Evolutionary conservation across 2,113 vertebrate genomes (phyloP).

Genomic region (Nothobranchius kuhntae): DNA sequence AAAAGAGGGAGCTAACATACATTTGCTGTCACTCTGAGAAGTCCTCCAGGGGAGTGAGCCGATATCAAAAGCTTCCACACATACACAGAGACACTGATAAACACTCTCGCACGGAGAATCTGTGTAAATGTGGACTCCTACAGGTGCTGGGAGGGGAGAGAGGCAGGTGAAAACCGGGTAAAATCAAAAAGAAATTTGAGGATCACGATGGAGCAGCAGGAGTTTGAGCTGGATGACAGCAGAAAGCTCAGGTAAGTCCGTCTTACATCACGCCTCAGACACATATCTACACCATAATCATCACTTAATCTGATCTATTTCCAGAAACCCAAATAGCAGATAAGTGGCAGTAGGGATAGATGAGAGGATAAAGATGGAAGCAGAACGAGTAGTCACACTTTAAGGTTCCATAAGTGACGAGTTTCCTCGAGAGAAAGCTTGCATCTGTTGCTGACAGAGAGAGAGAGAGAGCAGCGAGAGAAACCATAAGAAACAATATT

Average conservation of each 20-base stretch:
- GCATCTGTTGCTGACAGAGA: constrained; percentile 59
- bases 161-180: constrained; percentile 43
- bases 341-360: constrained; percentile 7
- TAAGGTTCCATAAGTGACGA: constrained; percentile 48
- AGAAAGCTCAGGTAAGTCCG: constrained; percentile 59
- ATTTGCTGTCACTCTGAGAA: constrained; percentile 55
- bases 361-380: constrained; percentile 18
- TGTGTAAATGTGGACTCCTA: constrained; percentile 61
- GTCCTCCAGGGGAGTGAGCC: constrained; percentile 47
- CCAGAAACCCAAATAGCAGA: constrained; percentile 4
- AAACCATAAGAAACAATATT: constrained; percentile 43
- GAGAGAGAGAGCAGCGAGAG: constrained; percentile 1
- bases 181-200: constrained; percentile 3
- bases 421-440: constrained; percentile 61
- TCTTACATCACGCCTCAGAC: background rate
- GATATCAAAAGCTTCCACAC: constrained; percentile 52
- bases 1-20: constrained; percentile 37
- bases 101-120: constrained; percentile 23
- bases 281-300: background rate
- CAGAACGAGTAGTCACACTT: constrained; percentile 25
- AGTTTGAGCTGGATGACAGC: constrained; percentile 53
- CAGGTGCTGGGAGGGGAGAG: constrained; percentile 64
- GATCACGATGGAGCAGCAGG: constrained; percentile 57
- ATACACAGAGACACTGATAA: constrained; percentile 25
- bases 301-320: constrained; percentile 21